Percentiles rank a stretch among this genome's conserved stretches.
Conservation (phyloP, 2,888 invertebrate genomes). For the Aproaerema taeniolella region DNA sequence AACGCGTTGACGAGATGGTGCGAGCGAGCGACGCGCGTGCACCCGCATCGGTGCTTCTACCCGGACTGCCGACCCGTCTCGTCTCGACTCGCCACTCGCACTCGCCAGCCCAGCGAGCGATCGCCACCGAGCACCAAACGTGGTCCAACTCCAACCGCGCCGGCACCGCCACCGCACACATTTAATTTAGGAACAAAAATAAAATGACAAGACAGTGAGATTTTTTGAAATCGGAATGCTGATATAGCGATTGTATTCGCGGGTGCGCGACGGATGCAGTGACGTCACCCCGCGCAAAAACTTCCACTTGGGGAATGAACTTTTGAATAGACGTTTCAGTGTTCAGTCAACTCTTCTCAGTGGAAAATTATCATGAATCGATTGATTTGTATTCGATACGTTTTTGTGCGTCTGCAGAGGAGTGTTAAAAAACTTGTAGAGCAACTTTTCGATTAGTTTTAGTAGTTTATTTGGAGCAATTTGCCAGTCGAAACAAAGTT, state of each 20-base stretch:
- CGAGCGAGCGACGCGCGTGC: constrained; percentile 51
- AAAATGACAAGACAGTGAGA: constrained; percentile 41
- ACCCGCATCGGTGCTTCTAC: constrained; percentile 62
- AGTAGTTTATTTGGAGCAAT: constrained; percentile 13
- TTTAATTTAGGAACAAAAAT: constrained; percentile 57
- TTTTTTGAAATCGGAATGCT: constrained; percentile 43
- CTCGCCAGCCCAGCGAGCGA: constrained; percentile 22
- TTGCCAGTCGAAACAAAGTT: neutral
- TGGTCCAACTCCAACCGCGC: constrained; percentile 23
- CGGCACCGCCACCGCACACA: constrained; percentile 40
- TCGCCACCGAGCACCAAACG: no score
- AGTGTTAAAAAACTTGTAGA: constrained; percentile 23
- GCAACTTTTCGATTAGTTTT: constrained; percentile 9
- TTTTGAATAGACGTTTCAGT: neutral
- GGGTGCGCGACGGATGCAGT: constrained; percentile 21
- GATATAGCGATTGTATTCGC: constrained; percentile 35
- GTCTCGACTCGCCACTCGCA: constrained; percentile 17
- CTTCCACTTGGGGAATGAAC: constrained; percentile 3
- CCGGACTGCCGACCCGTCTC: constrained; percentile 53
- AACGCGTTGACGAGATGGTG: constrained; percentile 42
- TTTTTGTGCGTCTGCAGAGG: constrained; percentile 21
- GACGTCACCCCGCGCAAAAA: constrained; percentile 27
- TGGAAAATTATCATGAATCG: constrained; percentile 1
- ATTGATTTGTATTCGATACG: constrained; percentile 13
- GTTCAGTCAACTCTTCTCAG: constrained; percentile 1